Evolutionary conservation across 2,888 invertebrate genomes (phyloP), one percentile per base, ranked within the genome.

Genomic region (Temnothorax rugatulus): DNA sequence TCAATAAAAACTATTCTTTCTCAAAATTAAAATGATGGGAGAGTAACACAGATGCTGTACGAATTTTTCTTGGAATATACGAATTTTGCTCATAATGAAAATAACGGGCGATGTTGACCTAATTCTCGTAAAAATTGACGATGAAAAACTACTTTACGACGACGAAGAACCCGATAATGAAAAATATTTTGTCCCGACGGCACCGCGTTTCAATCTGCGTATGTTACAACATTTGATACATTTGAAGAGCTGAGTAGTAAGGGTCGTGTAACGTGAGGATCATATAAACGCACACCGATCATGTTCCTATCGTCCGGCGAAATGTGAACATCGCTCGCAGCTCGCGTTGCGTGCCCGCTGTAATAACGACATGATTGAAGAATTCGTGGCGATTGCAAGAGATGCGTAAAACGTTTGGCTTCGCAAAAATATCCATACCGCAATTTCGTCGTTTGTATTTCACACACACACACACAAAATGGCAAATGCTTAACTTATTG

Each of bases 151-250:
- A 15, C 21, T 71, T 59, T 59, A 69, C 34, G 57, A 59, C 34
- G 21, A 21, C 9, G 9, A 54, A 15, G 9, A 21, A 15, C 15
- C 18, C 21, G 44, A 44, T 15, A 18, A 71, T 59, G 57, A 79
- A 71, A 79, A 57, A 79, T 69, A 69, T 69, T 57, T 71, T 44
- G 29, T 29, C 47, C 25, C n/a, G 44, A 41, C 57, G 77, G 0
- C 71, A 69, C 69, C 71, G 59, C 71, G 57, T 71, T 79, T 71
- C 79, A 79, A 79, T 79, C 57, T 79, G 34, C 71, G 47, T 79
- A 59, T 52, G 25, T 79, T 38, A 69, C 44, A 57, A 59, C 25
- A 59, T 71, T 73, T 34, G 79, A 59, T 79, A 79, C 57, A 59
- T 59, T 71, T 79, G 47, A 8, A 79, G 59, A 57, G 59, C 47